Conservation (phyloP, 2,797 vertebrate genomes). For the Sebastes elongatus region DNA sequence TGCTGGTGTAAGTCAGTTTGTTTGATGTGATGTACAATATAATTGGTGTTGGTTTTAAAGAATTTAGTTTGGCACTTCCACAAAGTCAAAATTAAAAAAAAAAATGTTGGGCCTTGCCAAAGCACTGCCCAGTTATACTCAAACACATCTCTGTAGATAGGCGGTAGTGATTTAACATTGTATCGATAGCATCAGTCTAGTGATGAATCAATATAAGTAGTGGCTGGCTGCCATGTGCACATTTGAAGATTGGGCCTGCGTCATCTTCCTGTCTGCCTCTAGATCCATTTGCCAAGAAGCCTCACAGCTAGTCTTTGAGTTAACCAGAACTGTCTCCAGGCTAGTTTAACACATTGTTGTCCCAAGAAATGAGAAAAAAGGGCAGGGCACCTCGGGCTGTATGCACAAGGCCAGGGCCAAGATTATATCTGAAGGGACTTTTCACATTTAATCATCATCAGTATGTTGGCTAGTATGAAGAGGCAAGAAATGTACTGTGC, state of each 20-base stretch:
- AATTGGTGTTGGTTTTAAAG: neutral
- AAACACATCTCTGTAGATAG: neutral
- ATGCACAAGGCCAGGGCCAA: constrained; percentile 5
- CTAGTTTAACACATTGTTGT: neutral
- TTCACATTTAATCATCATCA: constrained; percentile 29
- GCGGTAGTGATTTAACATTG: constrained; percentile 39
- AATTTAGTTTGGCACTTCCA: neutral
- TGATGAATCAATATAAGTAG: constrained; percentile 17
- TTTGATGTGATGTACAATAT: neutral
- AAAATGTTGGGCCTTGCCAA: neutral
- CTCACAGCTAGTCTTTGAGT: constrained; percentile 5
- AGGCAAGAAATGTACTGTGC: neutral
- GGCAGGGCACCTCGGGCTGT: constrained; percentile 18
- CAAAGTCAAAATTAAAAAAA: neutral
- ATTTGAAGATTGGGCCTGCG: constrained; percentile 48
- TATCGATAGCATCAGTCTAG: constrained; percentile 40
- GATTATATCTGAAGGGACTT: constrained; percentile 2
- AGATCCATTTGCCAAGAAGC: constrained; percentile 30
- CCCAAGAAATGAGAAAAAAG: neutral
- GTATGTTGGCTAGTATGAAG: neutral
- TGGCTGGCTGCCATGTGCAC: constrained; percentile 55
- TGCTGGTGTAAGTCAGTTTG: neutral
- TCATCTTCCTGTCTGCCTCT: constrained; percentile 8
- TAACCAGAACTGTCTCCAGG: neutral
- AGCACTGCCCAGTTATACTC: neutral